A percentile compares a stretch with the other conserved stretches of the same genome.
Evolutionary conservation across 2,888 invertebrate species (phyloP).

Genomic region (Buathra laborator): DNA sequence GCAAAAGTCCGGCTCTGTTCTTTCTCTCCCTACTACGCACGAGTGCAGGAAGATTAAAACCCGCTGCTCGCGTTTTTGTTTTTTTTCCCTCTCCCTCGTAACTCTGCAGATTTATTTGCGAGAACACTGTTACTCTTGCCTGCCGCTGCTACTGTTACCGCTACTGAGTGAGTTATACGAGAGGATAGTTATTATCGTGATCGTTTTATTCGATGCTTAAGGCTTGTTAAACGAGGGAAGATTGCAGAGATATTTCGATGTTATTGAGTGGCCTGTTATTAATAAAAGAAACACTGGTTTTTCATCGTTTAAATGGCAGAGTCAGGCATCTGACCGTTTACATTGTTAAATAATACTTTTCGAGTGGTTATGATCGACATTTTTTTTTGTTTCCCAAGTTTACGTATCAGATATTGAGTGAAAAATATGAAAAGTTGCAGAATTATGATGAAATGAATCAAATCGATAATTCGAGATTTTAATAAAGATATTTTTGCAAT

Average conservation of each 20-base stretch:
- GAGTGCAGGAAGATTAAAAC: constrained; percentile 62
- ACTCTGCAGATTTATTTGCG: constrained; percentile 61
- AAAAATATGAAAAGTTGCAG: no score
- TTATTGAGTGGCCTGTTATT: constrained; percentile 13
- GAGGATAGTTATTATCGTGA: constrained; percentile 59
- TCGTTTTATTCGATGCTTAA: constrained; percentile 55
- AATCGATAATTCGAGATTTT: no score
- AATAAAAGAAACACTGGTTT: neutral
- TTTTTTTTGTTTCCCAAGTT: no score
- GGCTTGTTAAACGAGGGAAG: constrained; percentile 33
- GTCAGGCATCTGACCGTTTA: no score
- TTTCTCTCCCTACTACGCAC: constrained; percentile 34
- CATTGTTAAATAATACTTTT: no score
- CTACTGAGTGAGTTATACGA: constrained; percentile 58
- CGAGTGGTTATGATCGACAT: no score
- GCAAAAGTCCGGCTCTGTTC: constrained; percentile 33
- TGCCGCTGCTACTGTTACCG: constrained; percentile 24
- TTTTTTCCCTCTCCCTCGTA: constrained; percentile 36
- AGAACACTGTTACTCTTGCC: constrained; percentile 60
- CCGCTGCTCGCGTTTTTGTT: constrained; percentile 53
- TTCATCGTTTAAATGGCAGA: neutral
- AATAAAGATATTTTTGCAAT: no score
- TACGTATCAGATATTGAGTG: no score
- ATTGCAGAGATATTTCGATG: constrained; percentile 16
- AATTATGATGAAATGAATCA: no score